Conservation (phyloP, 1,140 invertebrate species). For the Caerostris extrusa region DNA sequence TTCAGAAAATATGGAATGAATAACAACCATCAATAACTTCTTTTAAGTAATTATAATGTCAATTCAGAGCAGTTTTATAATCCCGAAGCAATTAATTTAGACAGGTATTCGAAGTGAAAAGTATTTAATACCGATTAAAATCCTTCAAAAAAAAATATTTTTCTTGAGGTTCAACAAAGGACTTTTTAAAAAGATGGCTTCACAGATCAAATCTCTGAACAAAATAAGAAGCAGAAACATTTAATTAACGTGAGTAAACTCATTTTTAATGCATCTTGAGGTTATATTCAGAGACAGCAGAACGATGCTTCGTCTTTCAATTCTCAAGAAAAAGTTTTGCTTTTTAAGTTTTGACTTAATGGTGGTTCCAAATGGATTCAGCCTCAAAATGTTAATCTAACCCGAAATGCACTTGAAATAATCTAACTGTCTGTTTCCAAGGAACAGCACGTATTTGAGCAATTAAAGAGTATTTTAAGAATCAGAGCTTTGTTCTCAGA, state of each 20-base stretch:
- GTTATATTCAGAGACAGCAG: background rate
- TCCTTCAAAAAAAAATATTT: background rate
- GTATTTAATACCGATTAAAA: background rate
- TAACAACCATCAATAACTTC: no score
- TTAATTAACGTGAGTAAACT: background rate
- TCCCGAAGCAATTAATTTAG: conserved; percentile 7
- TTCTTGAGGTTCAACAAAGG: background rate
- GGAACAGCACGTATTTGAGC: conserved; percentile 8
- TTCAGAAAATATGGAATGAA: background rate
- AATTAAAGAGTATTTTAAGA: conserved; percentile 10
- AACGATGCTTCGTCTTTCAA: background rate
- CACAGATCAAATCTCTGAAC: background rate
- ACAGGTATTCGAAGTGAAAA: background rate
- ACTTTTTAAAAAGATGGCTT: background rate
- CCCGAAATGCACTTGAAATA: conserved; percentile 2
- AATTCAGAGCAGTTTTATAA: background rate
- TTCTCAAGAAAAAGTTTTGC: background rate
- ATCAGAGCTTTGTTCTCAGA: background rate
- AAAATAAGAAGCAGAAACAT: background rate
- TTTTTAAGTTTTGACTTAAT: background rate
- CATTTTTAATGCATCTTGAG: background rate
- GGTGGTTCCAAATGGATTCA: background rate
- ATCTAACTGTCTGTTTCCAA: background rate
- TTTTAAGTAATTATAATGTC: background rate
- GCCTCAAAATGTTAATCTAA: conserved; percentile 8